Conservation (phyloP, 2,113 vertebrate genomes). For the Cettia cetti region DNA sequence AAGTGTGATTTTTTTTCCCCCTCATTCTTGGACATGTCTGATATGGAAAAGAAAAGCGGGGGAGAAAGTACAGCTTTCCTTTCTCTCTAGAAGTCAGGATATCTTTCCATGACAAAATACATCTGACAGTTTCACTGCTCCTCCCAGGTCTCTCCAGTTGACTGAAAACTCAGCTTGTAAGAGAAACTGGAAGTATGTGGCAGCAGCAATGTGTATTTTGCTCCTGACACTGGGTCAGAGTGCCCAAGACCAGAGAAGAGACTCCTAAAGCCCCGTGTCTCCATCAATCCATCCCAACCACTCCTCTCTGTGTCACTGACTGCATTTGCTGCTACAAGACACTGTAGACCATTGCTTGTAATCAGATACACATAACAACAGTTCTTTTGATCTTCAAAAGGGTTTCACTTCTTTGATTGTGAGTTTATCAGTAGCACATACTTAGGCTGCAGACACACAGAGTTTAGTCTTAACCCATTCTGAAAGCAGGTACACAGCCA, state of each 20-base stretch:
- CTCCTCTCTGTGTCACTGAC: not conserved
- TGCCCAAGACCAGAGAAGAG: not conserved
- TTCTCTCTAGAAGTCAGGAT: not conserved
- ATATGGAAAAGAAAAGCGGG: not conserved
- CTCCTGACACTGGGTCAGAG: not conserved
- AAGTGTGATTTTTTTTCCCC: not conserved
- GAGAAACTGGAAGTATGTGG: not conserved
- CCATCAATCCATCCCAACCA: not conserved
- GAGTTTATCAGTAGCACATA: constrained; percentile 17
- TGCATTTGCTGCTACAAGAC: not conserved
- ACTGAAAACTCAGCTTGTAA: not conserved
- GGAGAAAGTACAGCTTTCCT: not conserved
- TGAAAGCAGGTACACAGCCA: not conserved
- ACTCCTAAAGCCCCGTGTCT: not conserved
- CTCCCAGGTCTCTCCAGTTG: not conserved
- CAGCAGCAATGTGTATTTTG: accelerated
- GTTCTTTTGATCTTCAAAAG: constrained; percentile 49
- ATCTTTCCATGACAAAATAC: not conserved
- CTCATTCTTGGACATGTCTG: not conserved
- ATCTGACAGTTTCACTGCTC: not conserved
- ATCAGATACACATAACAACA: not conserved
- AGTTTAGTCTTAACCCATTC: not conserved
- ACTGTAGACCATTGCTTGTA: not conserved
- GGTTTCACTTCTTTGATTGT: constrained; percentile 10
- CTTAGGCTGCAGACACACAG: not conserved